Base-by-base conservation (phyloP, 2,797 vertebrate species). In the Poecilia velifera region DNA sequence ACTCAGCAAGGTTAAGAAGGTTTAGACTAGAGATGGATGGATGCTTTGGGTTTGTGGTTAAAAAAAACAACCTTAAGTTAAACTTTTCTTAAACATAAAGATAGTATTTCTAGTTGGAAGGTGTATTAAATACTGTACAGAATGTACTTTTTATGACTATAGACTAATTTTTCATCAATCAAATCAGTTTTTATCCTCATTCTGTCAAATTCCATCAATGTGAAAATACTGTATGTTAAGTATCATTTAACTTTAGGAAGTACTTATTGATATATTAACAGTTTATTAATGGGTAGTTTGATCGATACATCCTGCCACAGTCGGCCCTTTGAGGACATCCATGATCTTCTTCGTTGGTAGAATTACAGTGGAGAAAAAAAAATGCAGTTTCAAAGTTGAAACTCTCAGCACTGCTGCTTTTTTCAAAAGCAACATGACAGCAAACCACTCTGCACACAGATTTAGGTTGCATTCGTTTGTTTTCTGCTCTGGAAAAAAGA, bases 401-500 rank as follows among this genome's bases (percentile, higher is more conserved):
- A 49, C 18, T 62, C n/a, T 72, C 6, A 31, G 34, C 25, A 71
- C 12, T 6, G 5, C 16, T 45, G 45, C 59, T 36, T 46, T 70
- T 53, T 73, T 62, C 76, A 77, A 76, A 81, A 16, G 41, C 2
- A 45, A 25, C 59, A 46, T 3, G 34, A 83, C 79, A 84, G 45
- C 78, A 64, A 76, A 71, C 41, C 14, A 28, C 22, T 51, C 10
- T 12, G 57, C 55, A 74, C 74, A 53, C 62, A 62, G 25, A 84
- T 75, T 57, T 86, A 57, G 53, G 74, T 49, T 22, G 41, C n/a
- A 16, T 6, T 53, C 55, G 16, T 78, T 82, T 75, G 43, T 72
- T 79, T 81, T 80, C 72, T 64, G 76, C 73, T 86, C 4, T 22
- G 74, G 62, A 43, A 62, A 34, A 79, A 80, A 73, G 34, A 76